These are phyloP conservation scores for Eptatretus atami DNA, from an alignment of 2,797 vertebrate species.

Conservation along the genomic window DNA sequence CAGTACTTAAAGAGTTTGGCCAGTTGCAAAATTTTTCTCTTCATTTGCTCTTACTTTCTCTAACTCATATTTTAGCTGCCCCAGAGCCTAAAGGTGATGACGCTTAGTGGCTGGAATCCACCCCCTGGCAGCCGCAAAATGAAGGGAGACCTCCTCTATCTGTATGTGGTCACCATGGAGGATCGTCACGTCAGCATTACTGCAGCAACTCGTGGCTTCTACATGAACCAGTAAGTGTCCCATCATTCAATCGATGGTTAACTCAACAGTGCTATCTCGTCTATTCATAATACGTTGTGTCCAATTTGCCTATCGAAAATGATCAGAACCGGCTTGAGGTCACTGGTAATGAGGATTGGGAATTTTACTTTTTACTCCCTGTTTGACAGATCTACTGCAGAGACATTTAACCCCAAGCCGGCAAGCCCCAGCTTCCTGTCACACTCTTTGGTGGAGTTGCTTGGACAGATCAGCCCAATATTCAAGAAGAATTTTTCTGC, in stretches of 20 bases:
- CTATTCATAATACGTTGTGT: not conserved
- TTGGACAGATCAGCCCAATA: not conserved
- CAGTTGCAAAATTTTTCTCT: not conserved
- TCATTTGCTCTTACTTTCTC: not conserved
- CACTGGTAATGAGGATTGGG: too few species aligned
- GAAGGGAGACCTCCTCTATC: not conserved
- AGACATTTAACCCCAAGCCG: not conserved
- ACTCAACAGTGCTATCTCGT: not conserved
- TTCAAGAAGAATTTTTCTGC: conserved; percentile 1
- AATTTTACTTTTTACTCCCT: not conserved
- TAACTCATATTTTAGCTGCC: not conserved
- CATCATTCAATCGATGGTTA: not conserved
- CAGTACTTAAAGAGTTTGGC: too few species aligned
- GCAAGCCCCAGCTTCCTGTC: not conserved
- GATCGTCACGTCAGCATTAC: not conserved
- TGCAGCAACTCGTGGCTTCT: not conserved
- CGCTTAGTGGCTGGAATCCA: conserved; percentile 1
- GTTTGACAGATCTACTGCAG: not conserved
- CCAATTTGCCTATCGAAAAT: too few species aligned
- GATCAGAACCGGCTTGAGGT: too few species aligned
- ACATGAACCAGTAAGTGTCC: not conserved
- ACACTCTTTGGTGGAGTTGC: conserved; percentile 2
- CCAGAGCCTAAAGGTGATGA: not conserved
- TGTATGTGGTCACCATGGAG: not conserved
- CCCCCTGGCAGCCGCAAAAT: not conserved